Evolutionary conservation across 2,113 vertebrate species (phyloP), one percentile per base, ranked within the genome.

Genomic region (Nestor notabilis): DNA sequence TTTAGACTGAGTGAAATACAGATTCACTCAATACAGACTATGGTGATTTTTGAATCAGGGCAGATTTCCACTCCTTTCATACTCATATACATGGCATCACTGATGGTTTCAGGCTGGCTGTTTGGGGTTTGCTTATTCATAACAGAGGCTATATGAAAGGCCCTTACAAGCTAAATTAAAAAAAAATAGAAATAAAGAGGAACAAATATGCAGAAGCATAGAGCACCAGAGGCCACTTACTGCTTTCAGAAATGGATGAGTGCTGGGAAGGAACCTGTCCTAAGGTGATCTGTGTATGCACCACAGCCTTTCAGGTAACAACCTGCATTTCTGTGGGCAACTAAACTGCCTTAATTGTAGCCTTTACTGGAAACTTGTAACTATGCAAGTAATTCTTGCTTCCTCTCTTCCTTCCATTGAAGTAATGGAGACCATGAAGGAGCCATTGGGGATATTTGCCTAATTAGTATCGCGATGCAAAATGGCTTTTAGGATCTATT

Each of bases 401-500:
- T 76, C 83, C 55, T 83, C 46, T 66, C 83, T 53, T 61, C 66
- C 41, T 87, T 76, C 64, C 78, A 77, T 0, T 77, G 91, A 88
- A 93, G 33, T 76, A 74, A 52, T 5, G n/a, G 47, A 90, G 87
- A 81, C 25, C 20, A 1, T 4, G 61, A 64, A 71, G 64, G 80
- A 89, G 46, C 46, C 56, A 41, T 10, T 29, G 21, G 79, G 80
- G 60, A 71, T 65, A 76, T 76, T 46, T 81, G 37, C 31, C 49
- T 89, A 65, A 95, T 78, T 75, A 58, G 70, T 46, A 24, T 23
- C 77, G 37, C 0, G n/a, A 52, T 71, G 29, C 46, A 83, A 74
- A 91, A 53, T 17, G 74, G 77, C 58, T 95, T 92, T 92, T 44
- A 85, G 92, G 56, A 89, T 74, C 61, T 76, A 31, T 39, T 82